Evolutionary conservation across 1,140 invertebrate species (phyloP), one percentile per base, ranked within the genome.

Genomic region (Conus ventricosus): DNA sequence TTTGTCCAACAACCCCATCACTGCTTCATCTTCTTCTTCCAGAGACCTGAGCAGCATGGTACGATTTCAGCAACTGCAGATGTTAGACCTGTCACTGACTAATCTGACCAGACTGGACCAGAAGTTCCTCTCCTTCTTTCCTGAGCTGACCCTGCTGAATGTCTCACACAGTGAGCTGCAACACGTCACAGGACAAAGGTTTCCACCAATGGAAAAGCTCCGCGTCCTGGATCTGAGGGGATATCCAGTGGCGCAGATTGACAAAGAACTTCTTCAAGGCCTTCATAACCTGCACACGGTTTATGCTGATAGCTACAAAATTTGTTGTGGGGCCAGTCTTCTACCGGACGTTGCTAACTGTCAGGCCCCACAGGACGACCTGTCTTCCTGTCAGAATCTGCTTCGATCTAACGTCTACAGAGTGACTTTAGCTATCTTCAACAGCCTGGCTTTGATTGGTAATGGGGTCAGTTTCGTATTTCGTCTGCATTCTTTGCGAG

Each of bases 11-110:
- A 90, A 91, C 51, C 25, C 83, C 6, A 76, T 92, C 10, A 83
- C 63, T 6, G 23, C 85, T 90, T 39, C 88, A 91, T 25, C 51
- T 88, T 39, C 88, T 92, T 25, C 51, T 88, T 15, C 82, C 67
- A 17, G 57, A 88, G 39, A 53, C 51, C 27, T 25, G n/a, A 39
- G 23, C 25, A 55, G 1, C 5, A 8, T 57, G 15, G 23, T 0
- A 51, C 13, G 8, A n/a, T 55, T 83, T 53, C 23, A 11, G 5
- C 53, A n/a, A 17, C 7, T 85, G 0, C 54, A 67, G 23, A 85
- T 15, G 5, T 11, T 85, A 0, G 84, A 85, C 51, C 17, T 85
- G 55, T 85, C 84, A 4, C 2, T 11, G 55, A 55, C 55, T 27
- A 17, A 20, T 20, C 8, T 71, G 5, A 6, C 7, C 25, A 25